Percentiles rank a stretch among this genome's conserved stretches.
Evolutionary conservation across 2,113 vertebrate species (phyloP).

Genomic region (Ctenomys sociabilis): DNA sequence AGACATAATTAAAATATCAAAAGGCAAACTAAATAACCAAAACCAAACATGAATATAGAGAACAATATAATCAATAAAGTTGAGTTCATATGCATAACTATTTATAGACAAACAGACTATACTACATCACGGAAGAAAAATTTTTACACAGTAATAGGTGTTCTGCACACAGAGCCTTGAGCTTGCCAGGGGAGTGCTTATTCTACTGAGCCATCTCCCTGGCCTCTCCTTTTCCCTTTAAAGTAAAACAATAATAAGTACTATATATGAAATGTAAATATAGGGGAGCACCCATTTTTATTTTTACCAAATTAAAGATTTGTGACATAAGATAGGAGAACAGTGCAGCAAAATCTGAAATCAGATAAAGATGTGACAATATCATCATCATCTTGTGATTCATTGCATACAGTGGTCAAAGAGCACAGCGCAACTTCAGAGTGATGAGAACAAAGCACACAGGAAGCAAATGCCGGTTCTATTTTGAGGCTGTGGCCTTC

Average conservation of each 20-base stretch:
- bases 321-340: neutral
- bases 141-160: neutral
- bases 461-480: neutral
- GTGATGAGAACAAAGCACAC: neutral
- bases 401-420: neutral
- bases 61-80: neutral
- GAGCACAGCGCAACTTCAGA: neutral
- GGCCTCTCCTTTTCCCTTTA: neutral
- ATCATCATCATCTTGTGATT: neutral
- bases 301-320: neutral
- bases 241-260: constrained; percentile 23
- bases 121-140: neutral
- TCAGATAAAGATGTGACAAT: neutral
- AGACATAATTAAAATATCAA: constrained; percentile 46
- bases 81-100: neutral
- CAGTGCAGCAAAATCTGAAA: neutral
- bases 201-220: no score
- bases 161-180: neutral
- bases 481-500: neutral
- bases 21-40: neutral
- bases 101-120: neutral
- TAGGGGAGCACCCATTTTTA: neutral
- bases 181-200: no score
- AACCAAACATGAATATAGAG: neutral
- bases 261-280: neutral